Evolutionary conservation across 2,797 vertebrate species (phyloP), one percentile per base, ranked within the genome.

Genomic region (Ceyx erithaca): DNA sequence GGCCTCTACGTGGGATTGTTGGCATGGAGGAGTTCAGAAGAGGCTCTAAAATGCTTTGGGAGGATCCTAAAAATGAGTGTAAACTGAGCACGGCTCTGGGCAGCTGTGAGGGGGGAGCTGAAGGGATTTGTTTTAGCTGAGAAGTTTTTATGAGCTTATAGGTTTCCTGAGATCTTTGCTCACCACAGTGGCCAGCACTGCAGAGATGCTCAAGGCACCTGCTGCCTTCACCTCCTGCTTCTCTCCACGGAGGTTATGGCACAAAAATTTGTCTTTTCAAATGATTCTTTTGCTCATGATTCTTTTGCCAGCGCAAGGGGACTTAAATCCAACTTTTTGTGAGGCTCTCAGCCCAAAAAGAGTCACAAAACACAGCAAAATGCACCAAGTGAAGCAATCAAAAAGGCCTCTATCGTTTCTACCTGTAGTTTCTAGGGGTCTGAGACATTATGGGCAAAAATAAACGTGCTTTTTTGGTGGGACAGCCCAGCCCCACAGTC

Each of bases 221-320:
- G 52, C 80, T 85, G 66, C 66, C 81, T 71, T 71, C 31, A 78
- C 17, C 72, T 87, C 28, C 70, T 35, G 43, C 33, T 81, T 81
- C 45, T 63, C 40, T 66, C 62, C 1, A 6, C 0, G 0, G 21
- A 91, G 46, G 5, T 14, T 68, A 49, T 11, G 48, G 52, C 61
- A 85, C 15, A 73, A 17, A 7, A 23, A 63, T 52, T 79, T 80
- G 19, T 26, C 9, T 31, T 83, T 69, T 54, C 70, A 68, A 30
- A 14, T 40, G 13, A 40, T 40, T 14, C 37, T 40, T 40, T 40
- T 0, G 2, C 12, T 85, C 3, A 6, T 11, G 1, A 59, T 68
- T 41, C 35, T 71, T 92, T 49, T 73, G n/a, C 31, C n/a, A 73
- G 9, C 12, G 33, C 26, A 81, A 61, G 20, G 6, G 18, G 71